Conservation (phyloP, 2,113 vertebrate species). For the Malurus alboscapulatus region DNA sequence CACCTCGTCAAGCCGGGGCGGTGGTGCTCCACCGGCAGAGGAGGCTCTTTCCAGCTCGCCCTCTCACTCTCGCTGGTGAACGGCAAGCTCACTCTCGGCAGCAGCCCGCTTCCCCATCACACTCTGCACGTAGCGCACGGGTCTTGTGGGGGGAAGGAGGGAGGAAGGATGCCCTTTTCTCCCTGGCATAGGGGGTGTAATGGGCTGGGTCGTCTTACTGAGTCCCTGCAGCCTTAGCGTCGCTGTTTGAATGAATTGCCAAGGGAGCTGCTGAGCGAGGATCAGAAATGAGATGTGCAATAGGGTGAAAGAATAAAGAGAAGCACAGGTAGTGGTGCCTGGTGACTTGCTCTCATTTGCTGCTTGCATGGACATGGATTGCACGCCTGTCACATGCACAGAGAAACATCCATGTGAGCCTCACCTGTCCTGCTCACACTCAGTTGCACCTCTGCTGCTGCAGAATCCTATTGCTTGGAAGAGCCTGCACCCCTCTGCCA, state of each 20-base stretch:
- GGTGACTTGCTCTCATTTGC: not conserved
- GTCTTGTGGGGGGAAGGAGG: not conserved
- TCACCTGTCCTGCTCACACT: not conserved
- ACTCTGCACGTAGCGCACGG: not conserved
- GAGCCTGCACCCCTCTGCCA: not conserved
- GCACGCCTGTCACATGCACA: not conserved
- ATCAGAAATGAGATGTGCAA: not conserved
- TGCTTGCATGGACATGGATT: not conserved
- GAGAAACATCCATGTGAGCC: not conserved
- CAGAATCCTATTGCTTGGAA: not conserved
- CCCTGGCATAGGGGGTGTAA: not conserved
- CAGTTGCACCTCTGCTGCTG: not conserved
- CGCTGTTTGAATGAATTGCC: not conserved
- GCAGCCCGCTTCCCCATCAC: not conserved
- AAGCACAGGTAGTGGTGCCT: not conserved
- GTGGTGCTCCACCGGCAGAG: not conserved
- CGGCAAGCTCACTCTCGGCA: not conserved
- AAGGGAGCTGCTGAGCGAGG: not conserved
- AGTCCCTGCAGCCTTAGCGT: not conserved
- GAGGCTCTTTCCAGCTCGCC: not conserved
- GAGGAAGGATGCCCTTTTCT: not conserved
- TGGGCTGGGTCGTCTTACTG: not conserved
- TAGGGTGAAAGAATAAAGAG: not conserved
- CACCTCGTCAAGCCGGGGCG: slow-evolving; percentile 15
- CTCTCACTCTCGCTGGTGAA: not conserved